Evolutionary conservation across 2,888 invertebrate genomes (phyloP).

Genomic region (Neoaliturus tenellus): DNA sequence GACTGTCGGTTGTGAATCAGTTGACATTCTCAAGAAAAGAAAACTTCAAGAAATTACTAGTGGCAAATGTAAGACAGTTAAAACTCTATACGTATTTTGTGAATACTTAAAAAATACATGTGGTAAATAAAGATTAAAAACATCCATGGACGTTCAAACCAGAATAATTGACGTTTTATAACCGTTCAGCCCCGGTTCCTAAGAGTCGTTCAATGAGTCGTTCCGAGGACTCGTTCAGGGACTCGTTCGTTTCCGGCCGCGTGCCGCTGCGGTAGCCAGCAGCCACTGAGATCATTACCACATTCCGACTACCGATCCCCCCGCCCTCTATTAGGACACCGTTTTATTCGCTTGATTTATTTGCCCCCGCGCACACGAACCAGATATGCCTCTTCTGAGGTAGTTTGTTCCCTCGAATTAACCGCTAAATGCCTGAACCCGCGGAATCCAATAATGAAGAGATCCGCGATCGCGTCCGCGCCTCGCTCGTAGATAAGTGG

Average conservation of each 20-base stretch:
- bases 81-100: no score
- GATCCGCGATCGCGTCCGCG: background rate
- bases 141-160: no score
- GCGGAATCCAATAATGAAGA: background rate
- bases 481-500: background rate
- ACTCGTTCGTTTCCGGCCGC: background rate
- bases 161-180: no score
- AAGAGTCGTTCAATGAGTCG: background rate
- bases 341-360: constrained; percentile 5
- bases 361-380: background rate
- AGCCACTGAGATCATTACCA: constrained; percentile 13
- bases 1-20: no score
- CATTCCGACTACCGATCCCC: constrained; percentile 4
- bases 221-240: background rate
- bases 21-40: no score
- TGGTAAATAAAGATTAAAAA: no score
- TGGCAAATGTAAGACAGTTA: no score
- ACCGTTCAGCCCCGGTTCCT: background rate
- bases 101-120: no score
- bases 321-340: constrained; percentile 8
- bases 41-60: no score
- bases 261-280: background rate
- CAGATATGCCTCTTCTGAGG: constrained; percentile 5
- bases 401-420: constrained; percentile 2
- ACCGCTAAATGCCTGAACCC: background rate